Conservation (phyloP, 2,888 invertebrate species). For the Spialia ferax region DNA sequence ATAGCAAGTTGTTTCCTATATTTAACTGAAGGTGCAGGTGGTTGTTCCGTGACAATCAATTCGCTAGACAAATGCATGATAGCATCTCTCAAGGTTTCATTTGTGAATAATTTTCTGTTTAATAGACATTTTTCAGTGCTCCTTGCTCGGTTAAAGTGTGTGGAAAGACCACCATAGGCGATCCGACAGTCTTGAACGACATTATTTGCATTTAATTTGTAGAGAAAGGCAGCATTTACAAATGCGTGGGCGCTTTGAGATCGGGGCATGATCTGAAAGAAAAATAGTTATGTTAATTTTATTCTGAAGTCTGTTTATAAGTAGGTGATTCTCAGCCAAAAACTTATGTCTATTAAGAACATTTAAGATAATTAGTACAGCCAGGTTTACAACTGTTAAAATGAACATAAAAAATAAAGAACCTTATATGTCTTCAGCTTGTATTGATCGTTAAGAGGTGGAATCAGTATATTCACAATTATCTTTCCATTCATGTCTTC, state of each 20-base stretch:
- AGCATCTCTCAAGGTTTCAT: slow-evolving; percentile 69
- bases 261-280: slow-evolving; percentile 90
- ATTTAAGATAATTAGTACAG: too few species aligned
- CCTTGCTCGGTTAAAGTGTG: slow-evolving; percentile 67
- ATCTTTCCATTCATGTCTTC: slow-evolving; percentile 64
- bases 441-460: slow-evolving; percentile 45
- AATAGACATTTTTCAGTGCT: slow-evolving; percentile 76
- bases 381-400: too few species aligned
- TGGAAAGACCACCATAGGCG: slow-evolving; percentile 84
- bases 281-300: not conserved
- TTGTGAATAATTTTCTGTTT: slow-evolving; percentile 68
- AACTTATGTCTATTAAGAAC: too few species aligned
- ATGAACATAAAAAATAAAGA: not conserved
- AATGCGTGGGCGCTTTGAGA: slow-evolving; percentile 91
- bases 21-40: slow-evolving; percentile 84
- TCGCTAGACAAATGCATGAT: slow-evolving; percentile 57
- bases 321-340: too few species aligned
- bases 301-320: too few species aligned
- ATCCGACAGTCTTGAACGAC: slow-evolving; percentile 75
- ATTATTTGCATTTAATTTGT: slow-evolving; percentile 60
- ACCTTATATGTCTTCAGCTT: slow-evolving; percentile 51
- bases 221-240: slow-evolving; percentile 90
- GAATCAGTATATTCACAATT: slow-evolving; percentile 55
- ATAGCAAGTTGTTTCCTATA: slow-evolving; percentile 87
- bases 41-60: slow-evolving; percentile 56